Percentiles rank a stretch among this genome's conserved stretches.
phyloP scores from a whole-genome alignment of 2,888 invertebrate species.

The Temnothorax rugatulus region DNA sequence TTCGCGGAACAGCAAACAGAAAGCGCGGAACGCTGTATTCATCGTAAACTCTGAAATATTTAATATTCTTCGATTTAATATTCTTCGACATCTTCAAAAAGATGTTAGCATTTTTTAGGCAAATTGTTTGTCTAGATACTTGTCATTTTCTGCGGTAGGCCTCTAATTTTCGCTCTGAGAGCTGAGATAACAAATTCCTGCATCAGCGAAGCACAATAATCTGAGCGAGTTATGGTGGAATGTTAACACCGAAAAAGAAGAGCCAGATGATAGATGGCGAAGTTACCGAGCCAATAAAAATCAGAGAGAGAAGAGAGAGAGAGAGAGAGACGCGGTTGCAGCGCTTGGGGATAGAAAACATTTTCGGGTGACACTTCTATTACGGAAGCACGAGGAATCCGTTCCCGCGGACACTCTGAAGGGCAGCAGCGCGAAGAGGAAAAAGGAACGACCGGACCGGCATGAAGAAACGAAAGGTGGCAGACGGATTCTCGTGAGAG shows the following conservation, averaged over 20 bases:
- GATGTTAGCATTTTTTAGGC: not conserved
- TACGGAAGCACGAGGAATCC: conserved; percentile 29
- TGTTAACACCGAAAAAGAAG: not conserved
- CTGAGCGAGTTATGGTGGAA: not conserved
- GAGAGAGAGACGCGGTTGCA: not conserved
- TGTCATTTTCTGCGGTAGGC: not conserved
- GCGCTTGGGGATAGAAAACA: conserved; percentile 37
- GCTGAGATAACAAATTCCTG: conserved; percentile 1
- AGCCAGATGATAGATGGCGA: conserved; percentile 13
- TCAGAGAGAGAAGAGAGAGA: not conserved
- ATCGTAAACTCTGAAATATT: not conserved
- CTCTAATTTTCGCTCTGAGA: not conserved
- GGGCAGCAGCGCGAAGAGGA: not conserved
- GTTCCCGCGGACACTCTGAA: not conserved
- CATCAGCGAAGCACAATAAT: conserved; percentile 6
- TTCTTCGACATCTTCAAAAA: not conserved
- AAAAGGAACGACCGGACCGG: not conserved
- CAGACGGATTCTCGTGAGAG: not conserved
- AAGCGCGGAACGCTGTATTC: not conserved
- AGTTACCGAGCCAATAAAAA: conserved; percentile 18
- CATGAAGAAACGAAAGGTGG: conserved; percentile 20
- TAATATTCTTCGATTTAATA: not conserved
- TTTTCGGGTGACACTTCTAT: conserved; percentile 56
- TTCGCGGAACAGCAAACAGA: not conserved
- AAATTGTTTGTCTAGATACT: not conserved